Base-by-base conservation (phyloP, 1,140 invertebrate genomes). In the Latrodectus geometricus region DNA sequence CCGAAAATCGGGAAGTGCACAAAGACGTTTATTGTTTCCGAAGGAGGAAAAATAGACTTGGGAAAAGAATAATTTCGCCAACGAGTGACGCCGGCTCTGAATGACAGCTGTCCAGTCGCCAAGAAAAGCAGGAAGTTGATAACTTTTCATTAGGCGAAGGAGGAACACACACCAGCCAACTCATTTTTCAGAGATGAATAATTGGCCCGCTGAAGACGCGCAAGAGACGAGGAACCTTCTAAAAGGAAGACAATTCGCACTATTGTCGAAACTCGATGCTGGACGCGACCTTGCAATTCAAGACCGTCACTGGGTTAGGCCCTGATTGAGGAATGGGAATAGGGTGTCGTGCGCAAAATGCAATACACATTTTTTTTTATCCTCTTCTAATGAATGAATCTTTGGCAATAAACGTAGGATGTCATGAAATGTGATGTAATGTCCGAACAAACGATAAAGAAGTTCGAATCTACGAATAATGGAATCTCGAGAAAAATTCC, bases 71-170 rank as follows among this genome's bases (percentile, higher is more conserved):
- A 35, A 35, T 11, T 35, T 48, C 14, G 20, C 21, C 35, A 21
- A 48, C 77, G 77, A 79, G 49, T 79, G 54, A 61, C 54, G 54
- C n/a, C 21, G 21, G 17, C 21, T 50, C 66, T 81, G 66, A 70
- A n/a, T 81, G 79, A 81, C 79, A 81, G 79, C 79, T 70, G 79
- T 72, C 79, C 20, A 8, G 8, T 11, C 8, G 49, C 20, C 8
- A 20, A 23, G 77, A 49, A 56, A 79, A 50, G 49, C 79, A 81
- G 79, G 79, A 81, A 81, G 79, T 81, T 70, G 68, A 72, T 81
- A 81, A 81, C 79, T 81, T 81, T 81, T 81, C 79, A 81, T 81
- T 81, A 81, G 68, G 65, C n/a, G 48, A 78, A 68, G 21, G 54
- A 56, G 77, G 77, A 69, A 79, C 61, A 66, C 48, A 35, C 35